A percentile compares a stretch with the other conserved stretches of the same genome.
Evolutionary conservation across 2,113 vertebrate genomes (phyloP).

Genomic region (Peromyscus leucopus): DNA sequence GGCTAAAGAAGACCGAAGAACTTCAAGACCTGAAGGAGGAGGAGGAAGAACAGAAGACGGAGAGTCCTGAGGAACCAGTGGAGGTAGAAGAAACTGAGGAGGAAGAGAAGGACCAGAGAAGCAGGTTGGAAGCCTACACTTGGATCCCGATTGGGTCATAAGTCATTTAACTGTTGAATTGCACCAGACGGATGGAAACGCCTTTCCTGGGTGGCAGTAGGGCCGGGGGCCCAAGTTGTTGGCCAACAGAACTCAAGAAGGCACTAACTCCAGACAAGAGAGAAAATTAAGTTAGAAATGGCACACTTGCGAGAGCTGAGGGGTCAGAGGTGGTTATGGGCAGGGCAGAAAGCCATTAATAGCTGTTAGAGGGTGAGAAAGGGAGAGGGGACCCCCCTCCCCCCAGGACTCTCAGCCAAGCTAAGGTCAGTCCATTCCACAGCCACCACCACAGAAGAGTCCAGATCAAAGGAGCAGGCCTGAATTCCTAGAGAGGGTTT

Average conservation of each 20-base stretch:
- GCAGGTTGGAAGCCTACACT: constrained; percentile 84
- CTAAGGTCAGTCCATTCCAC: neutral
- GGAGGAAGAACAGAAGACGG: constrained; percentile 86
- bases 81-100: constrained; percentile 86
- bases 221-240: neutral
- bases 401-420: neutral
- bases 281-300: neutral
- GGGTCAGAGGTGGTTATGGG: neutral
- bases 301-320: neutral
- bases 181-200: neutral
- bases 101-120: constrained; percentile 85
- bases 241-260: constrained; percentile 25
- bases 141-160: constrained; percentile 12
- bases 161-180: neutral
- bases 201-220: neutral
- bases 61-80: constrained; percentile 84
- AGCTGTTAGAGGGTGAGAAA: neutral
- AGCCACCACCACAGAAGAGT: neutral
- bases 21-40: constrained; percentile 88
- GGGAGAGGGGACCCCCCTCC: neutral
- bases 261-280: neutral
- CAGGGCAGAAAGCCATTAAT: neutral
- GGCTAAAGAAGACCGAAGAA: constrained; percentile 89
- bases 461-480: neutral
- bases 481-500: neutral